Percentiles rank a stretch among this genome's conserved stretches.
Evolutionary conservation across 2,888 invertebrate genomes (phyloP).

Genomic region (Ischnus inquisitorius): DNA sequence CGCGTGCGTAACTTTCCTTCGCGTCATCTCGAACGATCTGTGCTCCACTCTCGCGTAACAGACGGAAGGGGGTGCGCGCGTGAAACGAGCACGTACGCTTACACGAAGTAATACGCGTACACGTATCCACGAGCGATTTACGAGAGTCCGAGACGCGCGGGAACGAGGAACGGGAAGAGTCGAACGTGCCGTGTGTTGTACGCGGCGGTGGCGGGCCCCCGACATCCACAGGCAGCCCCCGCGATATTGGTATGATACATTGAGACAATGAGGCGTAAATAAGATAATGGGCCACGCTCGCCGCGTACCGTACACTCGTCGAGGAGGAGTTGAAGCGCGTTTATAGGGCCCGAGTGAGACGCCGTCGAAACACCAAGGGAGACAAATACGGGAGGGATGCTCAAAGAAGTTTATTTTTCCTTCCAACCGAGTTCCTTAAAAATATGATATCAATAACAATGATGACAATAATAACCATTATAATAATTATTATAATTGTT

Average conservation of each 20-base stretch:
- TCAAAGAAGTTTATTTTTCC: background rate
- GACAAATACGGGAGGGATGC: background rate
- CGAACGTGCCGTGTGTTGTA: slow-evolving; percentile 43
- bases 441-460: slow-evolving; percentile 38
- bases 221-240: slow-evolving; percentile 67
- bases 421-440: slow-evolving; percentile 16
- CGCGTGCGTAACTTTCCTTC: slow-evolving; percentile 34
- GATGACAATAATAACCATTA: slow-evolving; percentile 57
- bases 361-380: slow-evolving; percentile 26
- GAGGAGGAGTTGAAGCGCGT: slow-evolving; percentile 73
- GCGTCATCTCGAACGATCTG: slow-evolving; percentile 39
- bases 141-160: slow-evolving; percentile 7
- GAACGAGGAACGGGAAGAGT: slow-evolving; percentile 24
- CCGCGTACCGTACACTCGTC: slow-evolving; percentile 71
- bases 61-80: slow-evolving; percentile 52
- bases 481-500: background rate
- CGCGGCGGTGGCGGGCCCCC: slow-evolving; percentile 64
- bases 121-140: slow-evolving; percentile 73
- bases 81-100: slow-evolving; percentile 62
- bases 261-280: slow-evolving; percentile 85
- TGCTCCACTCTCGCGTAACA: slow-evolving; percentile 17
- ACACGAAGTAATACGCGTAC: slow-evolving; percentile 72
- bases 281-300: slow-evolving; percentile 83
- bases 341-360: slow-evolving; percentile 75
- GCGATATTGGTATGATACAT: slow-evolving; percentile 84